Evolutionary conservation across 2,888 invertebrate genomes (phyloP), one percentile per base, ranked within the genome.

Genomic region (Andrena bicolor): DNA sequence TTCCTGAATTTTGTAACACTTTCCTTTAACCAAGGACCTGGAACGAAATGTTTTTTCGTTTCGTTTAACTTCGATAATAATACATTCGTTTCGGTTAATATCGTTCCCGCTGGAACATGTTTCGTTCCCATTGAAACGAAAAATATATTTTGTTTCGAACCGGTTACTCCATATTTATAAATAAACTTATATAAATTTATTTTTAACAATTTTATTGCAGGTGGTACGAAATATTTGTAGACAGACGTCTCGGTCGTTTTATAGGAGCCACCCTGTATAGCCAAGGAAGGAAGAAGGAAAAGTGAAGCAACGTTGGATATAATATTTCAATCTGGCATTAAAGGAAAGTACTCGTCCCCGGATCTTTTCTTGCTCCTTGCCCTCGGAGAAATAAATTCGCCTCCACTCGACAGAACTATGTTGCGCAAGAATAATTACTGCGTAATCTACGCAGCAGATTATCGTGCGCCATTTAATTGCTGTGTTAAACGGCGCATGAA

Each of bases 291-390:
- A n/a, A 8, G 48, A 61, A 26, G 63, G 28, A 32, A 60, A 73
- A 49, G 26, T 23, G 51, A 41, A 30, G 30, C 23, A n/a, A 49
- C 61, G 63, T 49, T 8, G 49, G n/a, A 49, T 53, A 66, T 74
- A 80, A 81, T 80, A 76, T 80, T 83, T 83, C 76, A 76, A 81
- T 83, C 74, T 66, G 51, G 72, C 76, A 73, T 76, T 66, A 68
- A 68, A 64, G 60, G 30, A 51, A 68, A 63, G 63, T 63, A 72
- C 51, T 65, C 28, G 32, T 56, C 60, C 77, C 41, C 30, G 16
- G 60, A 69, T 72, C 56, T 76, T 64, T 64, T 49, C 49, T 72
- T 72, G 20, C 32, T 68, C 68, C 68, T 61, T 56, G 69, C 73
- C 64, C 35, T 35, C 10, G 60, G 48, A 6, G 16, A 41, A 26